These are phyloP conservation scores for Agonopterix arenella DNA, from an alignment of 2,888 invertebrate species.

Conservation along the genomic window DNA sequence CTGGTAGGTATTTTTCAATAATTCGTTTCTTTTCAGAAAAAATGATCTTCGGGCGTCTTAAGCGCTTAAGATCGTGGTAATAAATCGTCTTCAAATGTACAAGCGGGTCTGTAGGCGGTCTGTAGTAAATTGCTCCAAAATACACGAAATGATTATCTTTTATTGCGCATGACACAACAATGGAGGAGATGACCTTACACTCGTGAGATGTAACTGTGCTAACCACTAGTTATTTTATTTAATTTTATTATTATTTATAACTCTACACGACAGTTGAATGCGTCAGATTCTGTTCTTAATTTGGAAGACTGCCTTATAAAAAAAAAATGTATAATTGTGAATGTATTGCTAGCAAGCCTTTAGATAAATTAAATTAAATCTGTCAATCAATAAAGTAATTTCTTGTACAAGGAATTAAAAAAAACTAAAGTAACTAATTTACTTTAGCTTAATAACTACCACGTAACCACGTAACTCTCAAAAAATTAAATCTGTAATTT, in stretches of 20 bases:
- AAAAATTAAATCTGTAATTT: too few species aligned
- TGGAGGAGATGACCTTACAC: slow-evolving; percentile 60
- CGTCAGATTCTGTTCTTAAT: not conserved
- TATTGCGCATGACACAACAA: slow-evolving; percentile 64
- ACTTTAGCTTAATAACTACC: too few species aligned
- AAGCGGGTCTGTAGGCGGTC: slow-evolving; percentile 36
- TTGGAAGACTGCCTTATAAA: too few species aligned
- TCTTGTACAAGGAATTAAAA: too few species aligned
- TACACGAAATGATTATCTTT: slow-evolving; percentile 64
- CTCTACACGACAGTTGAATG: not conserved
- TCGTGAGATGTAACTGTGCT: slow-evolving; percentile 40
- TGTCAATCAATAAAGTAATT: too few species aligned
- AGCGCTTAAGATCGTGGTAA: not conserved
- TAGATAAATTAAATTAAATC: too few species aligned
- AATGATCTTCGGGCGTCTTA: not conserved
- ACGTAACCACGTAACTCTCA: too few species aligned
- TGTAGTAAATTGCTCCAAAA: slow-evolving; percentile 60
- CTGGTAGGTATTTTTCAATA: not conserved
- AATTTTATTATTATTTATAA: slow-evolving; percentile 14
- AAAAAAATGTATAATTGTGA: too few species aligned
- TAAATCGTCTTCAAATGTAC: not conserved
- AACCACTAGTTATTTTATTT: slow-evolving; percentile 35
- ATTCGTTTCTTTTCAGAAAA: not conserved
- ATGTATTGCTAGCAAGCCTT: too few species aligned
- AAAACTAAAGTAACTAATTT: too few species aligned